These are phyloP conservation scores for Pitta sordida DNA, from an alignment of 2,113 vertebrate genomes.

Conservation along the genomic window DNA sequence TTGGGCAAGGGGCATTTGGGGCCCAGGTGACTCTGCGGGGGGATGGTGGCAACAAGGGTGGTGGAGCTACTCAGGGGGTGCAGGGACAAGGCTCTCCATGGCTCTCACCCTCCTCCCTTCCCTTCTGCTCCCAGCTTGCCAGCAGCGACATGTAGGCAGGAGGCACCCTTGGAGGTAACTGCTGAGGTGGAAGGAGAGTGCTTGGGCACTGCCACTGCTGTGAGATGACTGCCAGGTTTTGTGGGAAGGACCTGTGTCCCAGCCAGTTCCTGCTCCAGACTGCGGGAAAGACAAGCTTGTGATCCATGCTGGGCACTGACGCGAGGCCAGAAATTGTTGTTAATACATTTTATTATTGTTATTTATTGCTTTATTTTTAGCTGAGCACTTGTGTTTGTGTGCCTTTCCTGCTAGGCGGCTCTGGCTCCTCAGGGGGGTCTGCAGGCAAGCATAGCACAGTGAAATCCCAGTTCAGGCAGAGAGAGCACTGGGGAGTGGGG, in stretches of 20 bases:
- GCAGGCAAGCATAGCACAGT: rapidly evolving
- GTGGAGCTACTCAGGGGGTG: background rate
- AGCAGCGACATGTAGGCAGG: background rate
- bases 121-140: background rate
- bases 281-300: background rate
- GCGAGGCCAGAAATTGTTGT: background rate
- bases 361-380: background rate
- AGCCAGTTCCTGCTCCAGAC: background rate
- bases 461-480: background rate
- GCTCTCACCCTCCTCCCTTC: background rate
- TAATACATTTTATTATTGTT: background rate
- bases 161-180: background rate
- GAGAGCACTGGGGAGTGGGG: rapidly evolving
- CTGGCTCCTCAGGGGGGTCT: background rate
- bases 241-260: background rate
- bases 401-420: background rate
- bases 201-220: background rate
- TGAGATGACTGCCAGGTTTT: background rate
- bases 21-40: background rate
- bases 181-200: background rate
- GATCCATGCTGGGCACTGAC: rapidly evolving
- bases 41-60: background rate
- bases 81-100: background rate
- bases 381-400: background rate
- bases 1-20: background rate